Percentiles rank a stretch among this genome's conserved stretches.
Evolutionary conservation across 2,113 vertebrate genomes (phyloP).

Genomic region (Cromileptes altivelis): DNA sequence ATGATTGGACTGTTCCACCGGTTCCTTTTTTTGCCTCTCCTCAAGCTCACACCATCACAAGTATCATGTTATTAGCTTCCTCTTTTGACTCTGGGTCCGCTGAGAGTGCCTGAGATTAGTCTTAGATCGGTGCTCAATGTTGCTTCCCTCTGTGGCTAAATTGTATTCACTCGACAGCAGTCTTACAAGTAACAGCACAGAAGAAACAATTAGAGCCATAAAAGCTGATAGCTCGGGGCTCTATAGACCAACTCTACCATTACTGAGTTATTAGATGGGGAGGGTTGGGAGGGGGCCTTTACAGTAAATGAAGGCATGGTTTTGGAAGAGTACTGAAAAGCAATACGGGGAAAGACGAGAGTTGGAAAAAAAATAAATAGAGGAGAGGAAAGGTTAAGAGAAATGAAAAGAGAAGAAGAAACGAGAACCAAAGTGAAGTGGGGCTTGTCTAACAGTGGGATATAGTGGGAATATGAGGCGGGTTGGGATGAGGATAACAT

Average conservation of each 20-base stretch:
- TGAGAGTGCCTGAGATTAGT: conserved; percentile 70
- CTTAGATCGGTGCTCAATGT: conserved; percentile 60
- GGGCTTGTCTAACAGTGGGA: conserved; percentile 44
- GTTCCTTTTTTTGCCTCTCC: conserved; percentile 19
- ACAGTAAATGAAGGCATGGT: conserved; percentile 35
- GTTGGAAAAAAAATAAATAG: conserved; percentile 2
- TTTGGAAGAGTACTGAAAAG: conserved; percentile 29
- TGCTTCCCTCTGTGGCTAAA: conserved; percentile 71
- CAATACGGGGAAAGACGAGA: background rate
- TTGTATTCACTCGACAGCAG: conserved; percentile 73
- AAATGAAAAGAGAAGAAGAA: conserved; percentile 3
- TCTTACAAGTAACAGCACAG: conserved; percentile 69
- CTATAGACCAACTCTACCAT: conserved; percentile 68
- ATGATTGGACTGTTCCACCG: conserved; percentile 33
- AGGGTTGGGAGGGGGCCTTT: conserved; percentile 6
- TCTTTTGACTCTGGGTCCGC: conserved; percentile 54
- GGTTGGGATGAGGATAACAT: conserved; percentile 52
- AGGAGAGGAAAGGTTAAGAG: conserved; percentile 16
- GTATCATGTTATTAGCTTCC: conserved; percentile 57
- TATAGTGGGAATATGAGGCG: conserved; percentile 42
- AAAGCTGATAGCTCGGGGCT: conserved; percentile 71
- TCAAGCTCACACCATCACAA: conserved; percentile 32
- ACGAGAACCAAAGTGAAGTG: conserved; percentile 8
- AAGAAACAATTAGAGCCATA: conserved; percentile 81
- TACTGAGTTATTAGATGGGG: conserved; percentile 70